These are phyloP conservation scores for Girardinus metallicus DNA, from an alignment of 2,797 vertebrate species.

Conservation along the genomic window DNA sequence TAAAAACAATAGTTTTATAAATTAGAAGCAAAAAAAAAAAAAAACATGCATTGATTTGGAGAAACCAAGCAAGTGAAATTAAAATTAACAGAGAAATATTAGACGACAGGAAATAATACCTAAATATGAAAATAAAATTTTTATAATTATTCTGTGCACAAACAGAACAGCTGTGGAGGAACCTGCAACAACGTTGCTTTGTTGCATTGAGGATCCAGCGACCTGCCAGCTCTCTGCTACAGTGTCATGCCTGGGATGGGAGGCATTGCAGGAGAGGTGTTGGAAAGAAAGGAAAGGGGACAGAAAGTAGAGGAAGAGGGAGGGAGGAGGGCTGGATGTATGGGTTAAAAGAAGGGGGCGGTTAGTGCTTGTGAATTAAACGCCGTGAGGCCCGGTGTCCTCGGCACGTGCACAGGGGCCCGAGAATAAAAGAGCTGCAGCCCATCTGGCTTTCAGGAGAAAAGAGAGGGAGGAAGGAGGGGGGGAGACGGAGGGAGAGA, in stretches of 20 bases:
- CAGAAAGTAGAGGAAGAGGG: conserved; percentile 40
- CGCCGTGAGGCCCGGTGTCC: conserved; percentile 77
- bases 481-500: background rate
- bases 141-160: background rate
- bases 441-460: conserved; percentile 76
- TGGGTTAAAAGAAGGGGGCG: conserved; percentile 66
- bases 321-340: conserved; percentile 28
- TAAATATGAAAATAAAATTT: background rate
- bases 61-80: background rate
- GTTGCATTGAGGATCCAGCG: conserved; percentile 2
- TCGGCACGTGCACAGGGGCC: conserved; percentile 80
- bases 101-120: background rate
- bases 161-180: background rate
- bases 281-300: conserved; percentile 22
- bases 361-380: conserved; percentile 77
- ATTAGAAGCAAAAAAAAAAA: background rate
- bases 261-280: background rate
- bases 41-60: background rate
- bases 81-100: background rate
- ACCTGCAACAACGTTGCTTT: background rate
- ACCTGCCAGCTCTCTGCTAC: background rate
- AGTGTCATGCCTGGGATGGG: background rate
- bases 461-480: background rate
- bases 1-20: background rate
- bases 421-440: conserved; percentile 69